Base-by-base conservation (phyloP, 2,888 invertebrate genomes). In the Timandra comae region DNA sequence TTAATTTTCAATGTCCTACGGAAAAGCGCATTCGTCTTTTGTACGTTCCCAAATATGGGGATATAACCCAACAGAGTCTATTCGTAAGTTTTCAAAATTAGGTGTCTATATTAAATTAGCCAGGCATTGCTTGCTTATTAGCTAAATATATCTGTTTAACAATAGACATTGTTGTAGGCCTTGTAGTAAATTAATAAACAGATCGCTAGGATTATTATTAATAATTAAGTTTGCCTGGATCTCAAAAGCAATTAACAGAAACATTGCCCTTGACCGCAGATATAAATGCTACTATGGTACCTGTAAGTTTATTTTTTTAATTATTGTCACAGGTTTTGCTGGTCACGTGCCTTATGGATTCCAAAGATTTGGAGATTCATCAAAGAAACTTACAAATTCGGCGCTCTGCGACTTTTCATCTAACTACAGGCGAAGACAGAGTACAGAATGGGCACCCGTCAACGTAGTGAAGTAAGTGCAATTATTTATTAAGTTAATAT, bases 361-460 rank as follows among this genome's bases (percentile, higher is more conserved):
- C 59, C 85, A 87, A 43, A 82, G 89, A 11, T 91, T 90, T 57
- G 91, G 91, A 3, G 88, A 89, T 49, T 77, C 89, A 2, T 88
- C 89, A 41, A 88, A 90, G 59, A 88, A 88, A 30, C 80, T 91
- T 48, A 91, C 91, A 3, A 91, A 91, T 47, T 90, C 91, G 31
- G 91, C 91, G 1, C 84, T 93, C 13, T 90, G 91, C 54, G 91
- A 93, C 57, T 93, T 93, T 66, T 91, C 92, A 0, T 89, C 91
- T 10, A 91, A 92, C 67, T 92, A 93, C 71, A 88, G 91, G 42
- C 87, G 90, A 56, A 86, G 91, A 35, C 87, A 91, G 55, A 91
- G 91, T 55, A 90, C 91, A 4, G 91, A 91, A 68, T 93, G 93
- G 93, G 91, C 92, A 13, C 92, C 93, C 3, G 89, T 90, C 5